Conservation (phyloP, 2,113 vertebrate species). For the Psephotus haematonotus region DNA sequence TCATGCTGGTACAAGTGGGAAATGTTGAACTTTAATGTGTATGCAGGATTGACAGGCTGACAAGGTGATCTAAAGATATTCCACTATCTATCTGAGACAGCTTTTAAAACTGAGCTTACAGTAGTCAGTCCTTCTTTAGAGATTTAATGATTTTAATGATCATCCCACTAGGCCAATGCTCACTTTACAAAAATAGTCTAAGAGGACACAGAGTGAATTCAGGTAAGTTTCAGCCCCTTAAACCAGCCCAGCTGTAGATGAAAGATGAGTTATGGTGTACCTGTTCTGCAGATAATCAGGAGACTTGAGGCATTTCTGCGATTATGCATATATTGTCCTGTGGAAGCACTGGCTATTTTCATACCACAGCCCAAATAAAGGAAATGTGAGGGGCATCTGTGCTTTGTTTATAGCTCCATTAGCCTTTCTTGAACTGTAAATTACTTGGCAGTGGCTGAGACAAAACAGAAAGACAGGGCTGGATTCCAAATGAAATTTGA, state of each 20-base stretch:
- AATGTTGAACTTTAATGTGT: not conserved
- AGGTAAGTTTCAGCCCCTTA: not conserved
- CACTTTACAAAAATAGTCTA: not conserved
- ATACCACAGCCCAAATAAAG: slow-evolving; percentile 35
- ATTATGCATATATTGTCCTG: not conserved
- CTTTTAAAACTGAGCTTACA: not conserved
- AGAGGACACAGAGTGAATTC: not conserved
- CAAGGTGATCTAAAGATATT: not conserved
- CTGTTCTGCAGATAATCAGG: not conserved
- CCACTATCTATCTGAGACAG: not conserved
- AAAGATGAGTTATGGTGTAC: not conserved
- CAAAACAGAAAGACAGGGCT: slow-evolving; percentile 4
- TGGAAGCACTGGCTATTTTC: slow-evolving; percentile 36
- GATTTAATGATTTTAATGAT: not conserved
- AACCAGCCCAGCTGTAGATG: not conserved
- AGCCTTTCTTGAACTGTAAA: slow-evolving; percentile 68
- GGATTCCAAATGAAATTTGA: slow-evolving; percentile 26
- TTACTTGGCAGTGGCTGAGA: slow-evolving; percentile 54
- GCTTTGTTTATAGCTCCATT: slow-evolving; percentile 62
- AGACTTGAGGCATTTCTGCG: not conserved
- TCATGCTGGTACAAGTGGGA: not conserved
- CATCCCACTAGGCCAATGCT: not conserved
- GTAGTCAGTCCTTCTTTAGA: not conserved
- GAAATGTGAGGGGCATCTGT: slow-evolving; percentile 52
- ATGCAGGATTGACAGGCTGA: not conserved